Percentiles rank a stretch among this genome's conserved stretches.
These are phyloP conservation scores for Vulpes ferrilata DNA, from an alignment of 2,113 vertebrate species.

Conservation along the genomic window DNA sequence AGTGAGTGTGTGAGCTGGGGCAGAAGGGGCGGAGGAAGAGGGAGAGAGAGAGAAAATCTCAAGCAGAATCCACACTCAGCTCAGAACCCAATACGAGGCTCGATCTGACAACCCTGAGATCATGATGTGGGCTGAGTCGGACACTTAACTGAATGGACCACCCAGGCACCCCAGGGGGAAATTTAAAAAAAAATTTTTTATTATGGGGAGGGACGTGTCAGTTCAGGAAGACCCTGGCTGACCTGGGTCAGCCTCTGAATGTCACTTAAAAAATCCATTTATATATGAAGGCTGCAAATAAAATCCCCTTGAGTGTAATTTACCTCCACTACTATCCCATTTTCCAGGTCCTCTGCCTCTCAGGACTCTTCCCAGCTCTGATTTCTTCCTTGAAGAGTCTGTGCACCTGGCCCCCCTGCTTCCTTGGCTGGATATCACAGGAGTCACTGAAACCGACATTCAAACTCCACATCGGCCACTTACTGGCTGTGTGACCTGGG, in stretches of 20 bases:
- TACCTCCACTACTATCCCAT: not conserved
- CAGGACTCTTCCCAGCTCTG: not conserved
- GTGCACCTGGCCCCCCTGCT: not conserved
- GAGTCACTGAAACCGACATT: not conserved
- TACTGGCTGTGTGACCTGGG: not conserved
- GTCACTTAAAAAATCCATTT: not conserved
- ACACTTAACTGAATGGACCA: not conserved
- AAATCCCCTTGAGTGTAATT: not conserved
- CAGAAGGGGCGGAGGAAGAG: not conserved
- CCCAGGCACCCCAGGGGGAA: not conserved
- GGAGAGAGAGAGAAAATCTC: not conserved
- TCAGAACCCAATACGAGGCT: not conserved
- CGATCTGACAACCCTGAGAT: not conserved
- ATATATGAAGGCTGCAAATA: not conserved
- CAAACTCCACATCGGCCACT: not conserved
- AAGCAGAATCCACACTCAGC: not conserved
- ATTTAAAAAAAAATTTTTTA: not conserved
- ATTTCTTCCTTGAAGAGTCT: not conserved
- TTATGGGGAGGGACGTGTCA: not conserved
- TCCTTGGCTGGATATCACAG: not conserved
- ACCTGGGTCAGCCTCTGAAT: not conserved
- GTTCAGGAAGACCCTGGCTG: not conserved
- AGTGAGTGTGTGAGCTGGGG: not conserved
- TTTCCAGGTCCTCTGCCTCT: not conserved
- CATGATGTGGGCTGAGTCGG: not conserved